A percentile compares a stretch with the other conserved stretches of the same genome.
These are phyloP conservation scores for Cheilinus undulatus DNA, from an alignment of 2,113 vertebrate species.

Conservation along the genomic window DNA sequence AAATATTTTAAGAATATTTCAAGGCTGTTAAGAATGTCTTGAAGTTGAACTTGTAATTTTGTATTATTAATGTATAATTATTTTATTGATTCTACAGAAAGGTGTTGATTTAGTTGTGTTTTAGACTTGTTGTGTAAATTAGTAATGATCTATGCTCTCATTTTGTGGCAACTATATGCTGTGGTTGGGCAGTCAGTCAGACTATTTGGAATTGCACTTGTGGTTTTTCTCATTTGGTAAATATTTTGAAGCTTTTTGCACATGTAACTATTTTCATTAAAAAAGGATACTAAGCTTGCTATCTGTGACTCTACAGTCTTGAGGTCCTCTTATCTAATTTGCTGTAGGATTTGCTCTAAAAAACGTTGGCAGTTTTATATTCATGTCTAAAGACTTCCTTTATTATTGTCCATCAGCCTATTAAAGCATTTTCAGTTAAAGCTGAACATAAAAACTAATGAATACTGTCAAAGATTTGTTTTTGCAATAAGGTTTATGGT, in stretches of 20 bases:
- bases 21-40: background rate
- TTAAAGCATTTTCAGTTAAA: conserved; percentile 1
- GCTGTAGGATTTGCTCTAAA: too few species aligned
- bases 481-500: background rate
- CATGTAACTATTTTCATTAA: background rate
- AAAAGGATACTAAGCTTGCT: background rate
- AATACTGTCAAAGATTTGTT: background rate
- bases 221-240: background rate
- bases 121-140: background rate
- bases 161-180: background rate
- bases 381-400: too few species aligned
- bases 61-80: background rate
- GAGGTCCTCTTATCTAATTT: too few species aligned
- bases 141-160: background rate
- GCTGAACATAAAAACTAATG: background rate
- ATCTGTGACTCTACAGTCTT: background rate
- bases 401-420: background rate
- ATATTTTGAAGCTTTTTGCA: background rate
- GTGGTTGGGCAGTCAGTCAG: background rate
- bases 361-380: too few species aligned
- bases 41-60: background rate
- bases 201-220: background rate
- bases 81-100: background rate
- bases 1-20: background rate
- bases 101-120: background rate